Percentiles rank a stretch among this genome's conserved stretches.
phyloP scores from a whole-genome alignment of 2,797 vertebrate species.

The Helicolenus hilgendorfi region DNA sequence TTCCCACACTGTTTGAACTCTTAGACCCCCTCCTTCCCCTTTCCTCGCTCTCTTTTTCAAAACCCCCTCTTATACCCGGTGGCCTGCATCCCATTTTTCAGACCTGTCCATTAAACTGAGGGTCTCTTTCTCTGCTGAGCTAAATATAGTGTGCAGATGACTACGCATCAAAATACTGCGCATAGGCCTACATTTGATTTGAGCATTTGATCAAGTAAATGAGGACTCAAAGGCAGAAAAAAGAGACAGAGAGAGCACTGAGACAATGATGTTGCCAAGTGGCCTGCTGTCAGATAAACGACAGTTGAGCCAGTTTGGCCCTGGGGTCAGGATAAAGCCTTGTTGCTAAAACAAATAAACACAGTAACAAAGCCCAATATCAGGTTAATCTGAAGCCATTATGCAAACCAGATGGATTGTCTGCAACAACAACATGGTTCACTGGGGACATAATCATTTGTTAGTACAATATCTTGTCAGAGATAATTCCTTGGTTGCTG shows the following conservation, averaged over 20 bases:
- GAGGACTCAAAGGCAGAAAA: slow-evolving; percentile 14
- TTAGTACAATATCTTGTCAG: slow-evolving; percentile 36
- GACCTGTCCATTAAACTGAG: slow-evolving; percentile 20
- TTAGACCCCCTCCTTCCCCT: slow-evolving; percentile 55
- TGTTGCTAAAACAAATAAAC: slow-evolving; percentile 88
- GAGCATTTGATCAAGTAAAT: slow-evolving; percentile 11
- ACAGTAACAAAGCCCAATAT: slow-evolving; percentile 79
- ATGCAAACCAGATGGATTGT: slow-evolving; percentile 82
- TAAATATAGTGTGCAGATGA: neutral
- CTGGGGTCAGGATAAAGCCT: slow-evolving; percentile 75
- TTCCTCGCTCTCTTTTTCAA: slow-evolving; percentile 31
- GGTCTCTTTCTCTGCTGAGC: slow-evolving; percentile 15
- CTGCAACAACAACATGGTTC: slow-evolving; percentile 51
- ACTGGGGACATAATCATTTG: slow-evolving; percentile 41
- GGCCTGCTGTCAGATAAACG: slow-evolving; percentile 68
- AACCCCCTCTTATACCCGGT: slow-evolving; percentile 20
- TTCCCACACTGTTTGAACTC: slow-evolving; percentile 85
- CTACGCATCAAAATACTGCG: neutral
- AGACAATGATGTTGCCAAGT: slow-evolving; percentile 57
- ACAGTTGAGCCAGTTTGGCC: slow-evolving; percentile 66
- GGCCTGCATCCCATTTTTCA: slow-evolving; percentile 50
- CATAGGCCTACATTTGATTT: neutral
- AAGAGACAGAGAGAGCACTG: slow-evolving; percentile 12
- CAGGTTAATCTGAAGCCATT: slow-evolving; percentile 78
- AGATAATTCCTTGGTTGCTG: slow-evolving; percentile 24